Base-by-base conservation (phyloP, 1,140 invertebrate species). In the Drosophila hydei region DNA sequence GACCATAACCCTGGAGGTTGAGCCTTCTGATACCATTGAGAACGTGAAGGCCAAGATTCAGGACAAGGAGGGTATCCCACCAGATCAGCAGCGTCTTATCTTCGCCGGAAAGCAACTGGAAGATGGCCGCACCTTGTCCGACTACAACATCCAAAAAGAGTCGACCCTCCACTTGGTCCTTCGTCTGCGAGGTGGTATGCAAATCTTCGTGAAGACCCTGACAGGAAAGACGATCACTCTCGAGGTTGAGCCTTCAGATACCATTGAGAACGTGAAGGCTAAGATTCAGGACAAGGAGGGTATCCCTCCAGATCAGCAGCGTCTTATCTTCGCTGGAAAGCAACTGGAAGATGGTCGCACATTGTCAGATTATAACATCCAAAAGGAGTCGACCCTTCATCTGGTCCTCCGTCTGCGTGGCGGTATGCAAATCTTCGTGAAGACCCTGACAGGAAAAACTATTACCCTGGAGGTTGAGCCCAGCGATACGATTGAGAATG, bases 301-400 rank as follows among this genome's bases (percentile, higher is more conserved):
- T 72, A 95, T 95, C 69, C 95, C 95, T 7, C 95, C 95, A 75
- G 95, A 96, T 91, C 95, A 96, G 85, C 95, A 96, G 91, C 93
- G 95, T 76, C 91, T 96, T 60, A 95, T 96, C 79, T 96, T 96
- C 12, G 81, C 79, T 11, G 79, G 81, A 3, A 95, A 95, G 80
- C 95, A 96, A 81, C 79, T 96, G 0, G 95, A 96, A 72, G 95
- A 96, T 93, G 95, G 95, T 0, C 93, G 95, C 3, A 96, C 95
- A 0, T 89, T 97, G 94, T 71, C 94, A 1, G 96, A 97, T 81
- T 97, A 96, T 90, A 96, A 96, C 87, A 97, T 97, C 79, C 96
- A 97, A 84, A 97, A 96, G 91, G 97, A 98, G 92, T 98, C 97
- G 1, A 98, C 97, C 2, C 94, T 98, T 38, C 97, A 98, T 90